Evolutionary conservation across 1,140 invertebrate species (phyloP).

Genomic region (Cydia strobilella): DNA sequence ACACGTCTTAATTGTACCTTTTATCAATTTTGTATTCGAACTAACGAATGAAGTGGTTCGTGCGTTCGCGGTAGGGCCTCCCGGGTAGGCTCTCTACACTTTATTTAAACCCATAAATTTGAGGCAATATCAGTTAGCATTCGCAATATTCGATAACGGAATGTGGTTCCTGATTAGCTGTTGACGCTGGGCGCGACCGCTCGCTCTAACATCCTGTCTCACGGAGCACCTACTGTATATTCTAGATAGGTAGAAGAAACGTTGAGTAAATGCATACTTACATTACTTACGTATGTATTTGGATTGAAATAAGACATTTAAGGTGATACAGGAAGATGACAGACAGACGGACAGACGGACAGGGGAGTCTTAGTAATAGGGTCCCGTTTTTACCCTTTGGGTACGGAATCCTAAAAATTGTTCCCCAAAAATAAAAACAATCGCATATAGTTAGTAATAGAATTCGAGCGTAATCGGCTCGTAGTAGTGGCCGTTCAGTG

Average conservation of each 20-base stretch:
- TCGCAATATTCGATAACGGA: constrained; percentile 7
- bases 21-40: too few species aligned
- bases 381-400: too few species aligned
- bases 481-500: constrained; percentile 18
- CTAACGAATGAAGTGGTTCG: not conserved
- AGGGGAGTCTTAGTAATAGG: too few species aligned
- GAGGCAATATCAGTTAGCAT: not conserved
- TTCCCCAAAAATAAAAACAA: not conserved
- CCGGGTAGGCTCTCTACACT: not conserved
- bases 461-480: constrained; percentile 6
- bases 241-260: constrained; percentile 2
- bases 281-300: not conserved
- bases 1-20: too few species aligned
- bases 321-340: constrained; percentile 5
- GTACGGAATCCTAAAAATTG: not conserved
- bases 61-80: too few species aligned
- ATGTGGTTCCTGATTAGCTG: constrained; percentile 10
- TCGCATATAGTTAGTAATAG: not conserved
- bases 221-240: constrained; percentile 1
- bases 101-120: not conserved
- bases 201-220: constrained; percentile 22
- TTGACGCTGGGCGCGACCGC: constrained; percentile 17
- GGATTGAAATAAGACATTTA: not conserved
- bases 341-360: too few species aligned
- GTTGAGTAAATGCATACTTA: not conserved